These are phyloP conservation scores for Papilio polytes DNA, from an alignment of 1,140 invertebrate genomes.

Conservation along the genomic window DNA sequence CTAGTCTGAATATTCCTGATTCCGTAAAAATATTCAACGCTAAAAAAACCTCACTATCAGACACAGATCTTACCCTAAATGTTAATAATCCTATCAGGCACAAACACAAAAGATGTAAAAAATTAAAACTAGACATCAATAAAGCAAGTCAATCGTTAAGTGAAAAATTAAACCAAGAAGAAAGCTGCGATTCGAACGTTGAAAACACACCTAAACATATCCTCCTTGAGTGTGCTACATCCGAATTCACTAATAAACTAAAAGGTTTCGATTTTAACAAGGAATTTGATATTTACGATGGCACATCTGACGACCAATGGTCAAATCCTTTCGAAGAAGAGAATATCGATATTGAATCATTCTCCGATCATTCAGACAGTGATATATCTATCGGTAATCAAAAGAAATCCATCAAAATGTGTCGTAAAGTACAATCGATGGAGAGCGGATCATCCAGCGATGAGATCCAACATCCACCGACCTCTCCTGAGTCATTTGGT, in stretches of 20 bases:
- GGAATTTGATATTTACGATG: slow-evolving; percentile 71
- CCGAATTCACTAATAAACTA: slow-evolving; percentile 67
- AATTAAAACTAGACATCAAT: slow-evolving; percentile 71
- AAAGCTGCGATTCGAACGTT: slow-evolving; percentile 48
- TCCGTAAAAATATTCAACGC: slow-evolving; percentile 59
- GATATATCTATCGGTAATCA: slow-evolving; percentile 55
- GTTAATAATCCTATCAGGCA: slow-evolving; percentile 45
- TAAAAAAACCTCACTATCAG: slow-evolving; percentile 71
- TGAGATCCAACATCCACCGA: slow-evolving; percentile 52
- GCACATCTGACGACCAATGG: slow-evolving; percentile 54
- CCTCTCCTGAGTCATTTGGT: slow-evolving; percentile 67
- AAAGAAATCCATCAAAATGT: slow-evolving; percentile 69
- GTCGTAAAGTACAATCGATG: slow-evolving; percentile 59
- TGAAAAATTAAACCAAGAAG: slow-evolving; percentile 45
- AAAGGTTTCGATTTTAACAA: slow-evolving; percentile 69
- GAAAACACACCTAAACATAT: slow-evolving; percentile 77
- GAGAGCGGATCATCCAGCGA: slow-evolving; percentile 44
- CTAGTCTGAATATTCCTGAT: slow-evolving; percentile 62
- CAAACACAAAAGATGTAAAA: slow-evolving; percentile 57
- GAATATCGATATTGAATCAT: slow-evolving; percentile 62
- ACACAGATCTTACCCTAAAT: slow-evolving; percentile 62
- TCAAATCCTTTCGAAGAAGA: slow-evolving; percentile 57
- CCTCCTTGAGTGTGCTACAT: slow-evolving; percentile 62
- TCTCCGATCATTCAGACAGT: slow-evolving; percentile 66
- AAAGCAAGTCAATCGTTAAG: slow-evolving; percentile 66